Percentiles rank a stretch among this genome's conserved stretches.
Conservation (phyloP, 2,113 vertebrate genomes). For the Otolemur garnettii region DNA sequence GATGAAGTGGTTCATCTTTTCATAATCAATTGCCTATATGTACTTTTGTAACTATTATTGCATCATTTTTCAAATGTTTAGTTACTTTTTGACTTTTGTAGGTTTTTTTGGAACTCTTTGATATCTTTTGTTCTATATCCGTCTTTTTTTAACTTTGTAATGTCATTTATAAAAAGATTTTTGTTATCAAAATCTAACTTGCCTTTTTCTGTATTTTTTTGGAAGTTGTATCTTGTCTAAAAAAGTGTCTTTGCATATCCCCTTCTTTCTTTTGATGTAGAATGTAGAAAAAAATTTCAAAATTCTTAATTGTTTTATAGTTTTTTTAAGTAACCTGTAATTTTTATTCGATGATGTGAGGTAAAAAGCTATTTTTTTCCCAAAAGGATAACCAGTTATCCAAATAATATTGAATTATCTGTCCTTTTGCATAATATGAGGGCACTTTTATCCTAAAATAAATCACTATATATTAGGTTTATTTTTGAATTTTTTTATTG, state of each 20-base stretch:
- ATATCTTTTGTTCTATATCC: not conserved
- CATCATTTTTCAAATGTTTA: not conserved
- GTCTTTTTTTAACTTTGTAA: not conserved
- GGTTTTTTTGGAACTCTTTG: not conserved
- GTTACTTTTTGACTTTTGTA: constrained; percentile 17
- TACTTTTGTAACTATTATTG: not conserved
- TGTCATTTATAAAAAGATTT: not conserved
- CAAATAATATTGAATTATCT: not conserved
- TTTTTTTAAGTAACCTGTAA: constrained; percentile 1
- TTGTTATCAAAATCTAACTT: not conserved
- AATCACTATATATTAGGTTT: not conserved
- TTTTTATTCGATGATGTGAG: not conserved
- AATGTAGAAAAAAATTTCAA: not conserved
- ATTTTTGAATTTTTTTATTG: not conserved
- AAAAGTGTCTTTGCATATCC: not conserved
- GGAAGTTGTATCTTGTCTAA: not conserved
- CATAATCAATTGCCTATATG: not conserved
- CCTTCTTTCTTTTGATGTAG: not conserved
- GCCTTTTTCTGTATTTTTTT: not conserved
- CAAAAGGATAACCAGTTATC: not conserved
- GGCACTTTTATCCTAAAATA: not conserved
- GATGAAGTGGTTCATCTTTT: not conserved
- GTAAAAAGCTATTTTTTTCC: not conserved
- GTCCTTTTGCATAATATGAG: not conserved
- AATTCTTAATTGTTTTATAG: not conserved